A percentile compares a stretch with the other conserved stretches of the same genome.
These are phyloP conservation scores for Cremastobaeus sp. DNA, from an alignment of 2,888 invertebrate species.

Conservation along the genomic window DNA sequence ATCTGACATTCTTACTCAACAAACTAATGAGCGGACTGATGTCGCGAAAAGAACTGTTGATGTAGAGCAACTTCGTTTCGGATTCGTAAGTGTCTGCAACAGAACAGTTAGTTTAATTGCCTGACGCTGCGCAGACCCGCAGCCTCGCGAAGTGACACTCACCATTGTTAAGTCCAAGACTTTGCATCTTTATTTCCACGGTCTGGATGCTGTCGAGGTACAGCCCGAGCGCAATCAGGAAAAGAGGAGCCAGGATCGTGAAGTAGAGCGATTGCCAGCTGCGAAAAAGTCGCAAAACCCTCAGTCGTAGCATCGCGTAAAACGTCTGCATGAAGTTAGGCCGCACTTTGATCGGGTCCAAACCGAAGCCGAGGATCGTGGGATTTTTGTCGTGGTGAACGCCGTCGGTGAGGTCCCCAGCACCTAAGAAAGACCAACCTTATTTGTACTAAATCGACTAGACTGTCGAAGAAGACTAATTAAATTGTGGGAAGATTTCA, in stretches of 20 bases:
- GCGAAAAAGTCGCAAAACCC: constrained; percentile 83
- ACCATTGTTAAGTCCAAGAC: constrained; percentile 82
- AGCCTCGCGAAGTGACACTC: constrained; percentile 31
- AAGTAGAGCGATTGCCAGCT: constrained; percentile 87
- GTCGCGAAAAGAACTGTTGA: constrained; percentile 80
- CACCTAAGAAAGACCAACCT: constrained; percentile 79
- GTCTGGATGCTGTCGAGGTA: constrained; percentile 83
- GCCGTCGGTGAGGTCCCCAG: constrained; percentile 78
- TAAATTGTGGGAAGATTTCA: too few relatives aligned
- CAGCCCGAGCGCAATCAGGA: constrained; percentile 84
- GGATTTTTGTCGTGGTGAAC: constrained; percentile 79
- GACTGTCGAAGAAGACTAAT: too few relatives aligned
- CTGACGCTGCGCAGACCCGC: too few relatives aligned
- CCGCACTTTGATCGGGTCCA: constrained; percentile 83
- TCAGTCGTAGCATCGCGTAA: constrained; percentile 83
- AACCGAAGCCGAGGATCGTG: constrained; percentile 80
- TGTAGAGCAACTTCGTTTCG: constrained; percentile 82
- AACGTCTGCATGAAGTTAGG: constrained; percentile 83
- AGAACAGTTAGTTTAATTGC: neutral
- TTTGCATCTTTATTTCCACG: constrained; percentile 82
- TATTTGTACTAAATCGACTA: too few relatives aligned
- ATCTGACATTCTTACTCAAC: constrained; percentile 72
- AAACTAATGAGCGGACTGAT: constrained; percentile 71
- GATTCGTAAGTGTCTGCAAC: constrained; percentile 80
- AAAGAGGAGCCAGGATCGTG: constrained; percentile 85